These are phyloP conservation scores for Parasteatoda tepidariorum DNA, from an alignment of 1,140 invertebrate species.

Conservation along the genomic window DNA sequence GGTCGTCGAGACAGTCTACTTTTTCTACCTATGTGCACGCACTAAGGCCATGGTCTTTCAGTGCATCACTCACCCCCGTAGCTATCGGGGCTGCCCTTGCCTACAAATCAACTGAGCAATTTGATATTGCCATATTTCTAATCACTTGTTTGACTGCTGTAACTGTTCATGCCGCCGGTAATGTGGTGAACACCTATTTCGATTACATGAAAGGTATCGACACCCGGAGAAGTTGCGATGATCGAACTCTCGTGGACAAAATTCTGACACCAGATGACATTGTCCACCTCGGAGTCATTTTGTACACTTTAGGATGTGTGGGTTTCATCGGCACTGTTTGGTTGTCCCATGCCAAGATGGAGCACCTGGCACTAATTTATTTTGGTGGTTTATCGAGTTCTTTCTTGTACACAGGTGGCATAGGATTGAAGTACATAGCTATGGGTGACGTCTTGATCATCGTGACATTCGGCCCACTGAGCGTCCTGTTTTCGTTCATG, in stretches of 20 bases:
- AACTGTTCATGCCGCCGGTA: constrained; percentile 93
- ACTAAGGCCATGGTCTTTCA: constrained; percentile 91
- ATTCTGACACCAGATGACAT: constrained; percentile 84
- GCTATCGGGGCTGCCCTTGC: constrained; percentile 86
- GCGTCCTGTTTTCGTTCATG: constrained; percentile 93
- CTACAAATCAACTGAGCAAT: constrained; percentile 79
- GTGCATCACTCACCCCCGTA: constrained; percentile 90
- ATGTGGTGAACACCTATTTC: constrained; percentile 97
- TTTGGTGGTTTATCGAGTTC: constrained; percentile 97
- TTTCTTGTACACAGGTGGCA: constrained; percentile 90
- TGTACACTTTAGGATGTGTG: constrained; percentile 88
- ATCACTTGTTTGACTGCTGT: constrained; percentile 86
- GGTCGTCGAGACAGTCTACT: constrained; percentile 22
- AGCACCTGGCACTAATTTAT: constrained; percentile 92
- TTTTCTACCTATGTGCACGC: constrained; percentile 87
- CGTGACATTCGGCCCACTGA: constrained; percentile 93
- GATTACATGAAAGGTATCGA: constrained; percentile 95
- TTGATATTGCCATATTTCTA: constrained; percentile 82
- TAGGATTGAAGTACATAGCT: constrained; percentile 93
- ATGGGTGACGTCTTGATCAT: constrained; percentile 90
- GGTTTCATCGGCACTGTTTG: constrained; percentile 84
- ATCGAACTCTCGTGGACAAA: constrained; percentile 91
- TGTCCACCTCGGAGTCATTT: constrained; percentile 84
- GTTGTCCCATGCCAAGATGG: constrained; percentile 90
- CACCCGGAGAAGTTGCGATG: constrained; percentile 86